Evolutionary conservation across 2,888 invertebrate genomes (phyloP), one percentile per base, ranked within the genome.

Genomic region (Netelia melanura): DNA sequence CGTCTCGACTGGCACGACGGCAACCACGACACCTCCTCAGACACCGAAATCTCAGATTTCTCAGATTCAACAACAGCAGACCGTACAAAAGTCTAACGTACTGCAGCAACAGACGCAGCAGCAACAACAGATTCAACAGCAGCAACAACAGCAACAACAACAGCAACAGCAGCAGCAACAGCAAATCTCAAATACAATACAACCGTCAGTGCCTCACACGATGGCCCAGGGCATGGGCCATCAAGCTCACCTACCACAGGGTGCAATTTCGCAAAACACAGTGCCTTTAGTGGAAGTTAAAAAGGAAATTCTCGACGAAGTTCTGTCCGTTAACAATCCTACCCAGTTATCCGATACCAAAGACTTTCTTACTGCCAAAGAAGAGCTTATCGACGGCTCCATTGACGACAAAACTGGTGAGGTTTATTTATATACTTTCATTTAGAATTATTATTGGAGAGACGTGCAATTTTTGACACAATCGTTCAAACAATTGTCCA

Each of bases 241-340:
- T 93, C 94, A 87, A 94, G 94, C 89, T 92, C 95, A 91, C 94
- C 89, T 90, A 89, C 91, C 91, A 89, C 93, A 91, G 90, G 91
- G 91, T 90, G 90, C 90, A 89, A 90, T 89, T 86, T 88, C 90
- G 89, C 92, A 92, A 91, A 91, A 90, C 87, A 90, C 92, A 91
- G 93, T 95, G 87, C 95, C 95, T 79, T 94, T 95, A 92, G 95
- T 95, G 87, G 96, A 97, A 92, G 96, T 97, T 10, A 97, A 97
- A 91, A 96, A 96, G 90, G 97, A 97, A 93, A 93, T 96, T 70
- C 94, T 96, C 14, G 97, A 97, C 89, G 97, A 97, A 91, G 96
- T 92, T 87, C 89, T 93, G 79, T 90, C 92, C 80, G 87, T 91
- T 81, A 89, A 89, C 86, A 92, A 77, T 77, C 89, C 92, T 83